Evolutionary conservation across 2,888 invertebrate genomes (phyloP), one percentile per base, ranked within the genome.

Genomic region (Orthosia gracilis): DNA sequence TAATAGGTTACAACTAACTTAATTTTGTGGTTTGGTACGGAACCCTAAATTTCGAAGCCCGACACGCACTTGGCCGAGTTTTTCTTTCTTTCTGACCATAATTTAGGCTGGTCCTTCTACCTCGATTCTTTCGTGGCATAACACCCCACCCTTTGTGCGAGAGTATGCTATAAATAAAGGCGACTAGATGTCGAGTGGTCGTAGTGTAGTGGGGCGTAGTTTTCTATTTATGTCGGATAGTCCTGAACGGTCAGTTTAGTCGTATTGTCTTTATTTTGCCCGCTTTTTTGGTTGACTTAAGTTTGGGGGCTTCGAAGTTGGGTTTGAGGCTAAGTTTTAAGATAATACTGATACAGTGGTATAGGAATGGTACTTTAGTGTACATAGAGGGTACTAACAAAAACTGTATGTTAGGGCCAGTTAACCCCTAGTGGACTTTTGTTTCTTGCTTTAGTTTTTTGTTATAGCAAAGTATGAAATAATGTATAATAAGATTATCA

Each of bases 111-210:
- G 52, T 26, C 3, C 65, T 82, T 85, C 85, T 85, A 54, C 18
- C 54, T 62, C 5, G 68, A 45, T 63, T 77, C 17, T 26, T 55
- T 57, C 0, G 49, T 73, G 71, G 58, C 59, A 54, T 66, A 70
- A 75, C 72, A 63, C 69, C 69, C 80, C 85, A 76, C 73, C 76
- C 87, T 83, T 84, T 86, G 76, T 85, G 74, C 69, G 68, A 73
- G 78, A 88, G 85, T 85, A 85, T 80, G 86, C 85, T 75, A 90
- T 90, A 90, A 91, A 89, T 90, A 89, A 91, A 85, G 86, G 85
- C 85, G 86, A 85, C 86, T 89, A 85, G 82, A 85, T 84, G 85
- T 87, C 80, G 85, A 86, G 84, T 76, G 74, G 77, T 74, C 83
- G 84, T 84, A 81, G 82, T 85, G 86, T 84, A 80, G 73, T 76